These are phyloP conservation scores for Papilio polytes DNA, from an alignment of 1,140 invertebrate species.

Conservation along the genomic window DNA sequence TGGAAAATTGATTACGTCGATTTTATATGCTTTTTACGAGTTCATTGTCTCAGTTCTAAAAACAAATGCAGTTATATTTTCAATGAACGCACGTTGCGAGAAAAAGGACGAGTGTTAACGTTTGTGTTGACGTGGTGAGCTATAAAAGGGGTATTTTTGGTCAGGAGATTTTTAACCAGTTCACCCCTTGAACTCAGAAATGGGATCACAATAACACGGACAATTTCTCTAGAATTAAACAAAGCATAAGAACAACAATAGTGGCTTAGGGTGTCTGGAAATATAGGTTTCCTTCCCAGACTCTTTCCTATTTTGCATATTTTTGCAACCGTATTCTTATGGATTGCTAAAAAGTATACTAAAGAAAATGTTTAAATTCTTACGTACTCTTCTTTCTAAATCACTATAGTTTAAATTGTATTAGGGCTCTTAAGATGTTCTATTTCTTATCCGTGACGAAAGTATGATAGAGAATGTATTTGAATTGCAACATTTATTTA, in stretches of 20 bases:
- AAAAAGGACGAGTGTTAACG: constrained; percentile 56
- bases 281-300: not conserved
- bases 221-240: not conserved
- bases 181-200: not conserved
- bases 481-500: constrained; percentile 49
- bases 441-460: not conserved
- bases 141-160: constrained; percentile 25
- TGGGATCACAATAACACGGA: not conserved
- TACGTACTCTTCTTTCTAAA: not conserved
- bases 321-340: not conserved
- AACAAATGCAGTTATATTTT: constrained; percentile 63
- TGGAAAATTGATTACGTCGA: not conserved
- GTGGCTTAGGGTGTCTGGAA: not conserved
- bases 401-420: not conserved
- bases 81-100: constrained; percentile 44
- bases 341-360: not conserved
- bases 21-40: constrained; percentile 73
- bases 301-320: not conserved
- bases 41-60: constrained; percentile 77
- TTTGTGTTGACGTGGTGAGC: constrained; percentile 22
- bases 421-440: not conserved
- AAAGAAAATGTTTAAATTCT: not conserved
- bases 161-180: constrained; percentile 3
- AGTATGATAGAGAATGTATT: constrained; percentile 22
- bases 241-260: not conserved